Base-by-base conservation (phyloP, 2,113 vertebrate species). In the Epinephelus fuscoguttatus region DNA sequence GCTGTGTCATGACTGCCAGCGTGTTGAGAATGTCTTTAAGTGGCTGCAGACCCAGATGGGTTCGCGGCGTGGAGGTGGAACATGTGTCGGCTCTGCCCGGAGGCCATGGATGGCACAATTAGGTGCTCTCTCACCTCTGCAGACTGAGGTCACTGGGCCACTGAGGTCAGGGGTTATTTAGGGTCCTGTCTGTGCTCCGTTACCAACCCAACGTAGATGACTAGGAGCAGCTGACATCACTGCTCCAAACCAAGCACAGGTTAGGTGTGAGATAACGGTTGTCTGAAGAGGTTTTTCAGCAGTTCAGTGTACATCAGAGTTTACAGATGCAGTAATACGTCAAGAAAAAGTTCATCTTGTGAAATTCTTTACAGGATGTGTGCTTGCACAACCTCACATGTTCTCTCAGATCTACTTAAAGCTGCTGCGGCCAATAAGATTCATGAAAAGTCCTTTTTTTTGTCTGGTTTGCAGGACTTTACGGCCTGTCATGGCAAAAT, bases 41-140 rank as follows among this genome's bases (percentile, higher is more conserved):
- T 85, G 81, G 62, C 82, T 89, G 84, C 90, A 89, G 90, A 83
- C 76, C 68, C 86, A 81, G 50, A 82, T 81, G 82, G 72, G 78
- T 76, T 59, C 5, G 7, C 3, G 68, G 15, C 59, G 63, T 71
- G 62, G 75, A 89, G 80, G 77, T 76, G 70, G 82, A 91, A 91
- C 90, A 93, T 94, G 88, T 92, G 93, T 83, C 30, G 47, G 70
- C 66, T 59, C 70, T 76, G 85, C 89, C 94, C 82, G 6, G 25
- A 50, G 91, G 94, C 82, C 87, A 71, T 88, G 91, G 90, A 91
- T 89, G 90, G 89, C 81, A 92, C 90, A 93, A 95, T 94, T 93
- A 94, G 91, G 90, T 85, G 89, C 91, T 90, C 91, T 47, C 89
- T 94, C 92, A 92, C 94, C 93, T 94, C 82, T 85, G 25, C 55